Base-by-base conservation (phyloP, 2,113 vertebrate genomes). In the Myocastor coypus region DNA sequence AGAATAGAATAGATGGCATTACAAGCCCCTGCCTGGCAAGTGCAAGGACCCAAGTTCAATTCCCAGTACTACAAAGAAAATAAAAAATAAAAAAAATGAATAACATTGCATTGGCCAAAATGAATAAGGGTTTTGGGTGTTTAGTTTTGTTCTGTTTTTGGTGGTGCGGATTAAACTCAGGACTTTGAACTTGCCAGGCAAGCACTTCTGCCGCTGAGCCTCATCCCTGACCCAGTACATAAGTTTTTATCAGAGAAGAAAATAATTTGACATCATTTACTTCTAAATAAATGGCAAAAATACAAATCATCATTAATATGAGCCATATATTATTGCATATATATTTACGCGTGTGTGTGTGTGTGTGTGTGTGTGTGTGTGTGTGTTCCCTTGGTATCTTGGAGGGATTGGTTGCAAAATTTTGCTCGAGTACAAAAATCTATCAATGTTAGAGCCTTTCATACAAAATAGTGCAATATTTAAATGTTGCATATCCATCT, bases 201-300 rank as follows among this genome's bases (percentile, higher is more conserved):
- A 57, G 16, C 55, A 57, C 55, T 57, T 57, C 17, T 17, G 55
- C 17, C 19, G 55, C 55, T 57, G 55, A 57, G 55, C 17, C 16
- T 57, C 55, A 57, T 57, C 17, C 16, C 55, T 57, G 55, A 20
- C 59, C 59, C 59, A 61, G 22, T 61, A 61, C 22, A 16, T 50
- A 95, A 63, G n/a, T 46, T 94, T 95, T 87, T 14, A 77, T 63
- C 34, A 7, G 6, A 73, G 5, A 11, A 32, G 22, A 34, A 89
- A 59, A 87, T 77, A 30, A 81, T 22, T 66, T 94, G 57, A 34
- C 4, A 89, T 77, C 50, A 84, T 30, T 77, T 80, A 13, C 4
- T 61, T 91, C 82, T 91, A 91, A 96, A 89, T 84, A 88, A 94
- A 46, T 83, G 77, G 59, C 52, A 73, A 69, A 92, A 3, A 40